Evolutionary conservation across 2,888 invertebrate species (phyloP).

Genomic region (Eupithecia subfuscata): DNA sequence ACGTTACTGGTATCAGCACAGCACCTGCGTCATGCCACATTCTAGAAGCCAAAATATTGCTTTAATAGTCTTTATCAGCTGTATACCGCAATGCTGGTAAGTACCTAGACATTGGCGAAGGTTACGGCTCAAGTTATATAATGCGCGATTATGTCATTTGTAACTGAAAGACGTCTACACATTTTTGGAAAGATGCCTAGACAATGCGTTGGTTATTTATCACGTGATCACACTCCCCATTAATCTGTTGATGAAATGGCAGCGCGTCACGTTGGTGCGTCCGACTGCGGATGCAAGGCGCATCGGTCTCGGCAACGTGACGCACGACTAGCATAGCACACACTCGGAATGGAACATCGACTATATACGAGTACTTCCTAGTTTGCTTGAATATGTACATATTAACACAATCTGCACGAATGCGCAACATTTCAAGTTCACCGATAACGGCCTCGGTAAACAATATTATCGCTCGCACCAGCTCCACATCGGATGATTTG

Average conservation of each 20-base stretch:
- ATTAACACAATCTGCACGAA: conserved; percentile 67
- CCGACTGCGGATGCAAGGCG: conserved; percentile 43
- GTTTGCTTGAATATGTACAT: conserved; percentile 63
- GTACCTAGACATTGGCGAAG: conserved; percentile 34
- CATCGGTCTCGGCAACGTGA: conserved; percentile 50
- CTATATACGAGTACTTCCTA: conserved; percentile 71
- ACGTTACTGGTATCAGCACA: conserved; percentile 40
- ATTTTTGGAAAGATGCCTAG: conserved; percentile 16
- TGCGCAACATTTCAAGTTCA: conserved; percentile 73
- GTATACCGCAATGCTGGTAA: conserved; percentile 43
- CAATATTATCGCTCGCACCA: conserved; percentile 63
- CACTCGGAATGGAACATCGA: conserved; percentile 48
- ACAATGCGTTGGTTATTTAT: conserved; percentile 32
- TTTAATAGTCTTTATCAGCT: conserved; percentile 33
- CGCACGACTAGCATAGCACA: conserved; percentile 54
- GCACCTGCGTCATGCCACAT: conserved; percentile 27
- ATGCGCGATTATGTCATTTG: conserved; percentile 38
- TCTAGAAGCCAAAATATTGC: conserved; percentile 31
- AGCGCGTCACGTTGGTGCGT: conserved; percentile 47
- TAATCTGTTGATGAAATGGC: conserved; percentile 30
- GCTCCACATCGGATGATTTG: conserved; percentile 53
- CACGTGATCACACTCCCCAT: conserved; percentile 39
- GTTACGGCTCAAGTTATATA: conserved; percentile 42
- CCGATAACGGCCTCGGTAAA: conserved; percentile 68
- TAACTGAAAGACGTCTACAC: conserved; percentile 33